Evolutionary conservation across 2,888 invertebrate genomes (phyloP).

Genomic region (Himalopsyche japonica): DNA sequence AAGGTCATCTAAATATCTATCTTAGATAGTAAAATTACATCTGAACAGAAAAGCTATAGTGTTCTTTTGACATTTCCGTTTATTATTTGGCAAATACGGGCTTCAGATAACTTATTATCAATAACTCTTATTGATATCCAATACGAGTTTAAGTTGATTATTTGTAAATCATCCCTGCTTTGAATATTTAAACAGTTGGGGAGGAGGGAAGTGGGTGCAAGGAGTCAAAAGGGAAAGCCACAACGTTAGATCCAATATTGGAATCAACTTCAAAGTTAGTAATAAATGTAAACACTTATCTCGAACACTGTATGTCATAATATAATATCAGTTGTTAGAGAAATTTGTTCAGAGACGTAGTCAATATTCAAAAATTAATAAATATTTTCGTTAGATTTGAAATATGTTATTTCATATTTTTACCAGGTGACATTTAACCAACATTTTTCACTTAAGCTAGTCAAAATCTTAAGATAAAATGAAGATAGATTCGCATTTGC

Average conservation of each 20-base stretch:
- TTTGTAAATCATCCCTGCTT: neutral
- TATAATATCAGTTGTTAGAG: neutral
- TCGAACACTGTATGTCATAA: neutral
- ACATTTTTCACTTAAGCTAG: too few relatives aligned
- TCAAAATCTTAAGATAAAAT: too few relatives aligned
- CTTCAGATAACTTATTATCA: neutral
- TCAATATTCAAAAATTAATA: too few relatives aligned
- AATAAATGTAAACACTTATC: neutral
- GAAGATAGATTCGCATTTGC: too few relatives aligned
- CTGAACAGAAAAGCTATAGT: too few relatives aligned
- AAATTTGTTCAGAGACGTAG: neutral
- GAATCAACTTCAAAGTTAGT: neutral
- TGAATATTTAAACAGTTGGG: neutral
- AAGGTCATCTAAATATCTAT: too few relatives aligned
- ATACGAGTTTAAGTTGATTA: neutral
- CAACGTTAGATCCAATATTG: neutral
- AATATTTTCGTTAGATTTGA: too few relatives aligned
- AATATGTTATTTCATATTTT: too few relatives aligned
- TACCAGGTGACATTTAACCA: too few relatives aligned
- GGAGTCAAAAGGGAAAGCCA: neutral
- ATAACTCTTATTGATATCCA: neutral
- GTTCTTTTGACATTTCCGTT: neutral
- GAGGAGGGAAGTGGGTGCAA: neutral
- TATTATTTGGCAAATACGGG: neutral
- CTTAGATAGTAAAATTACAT: too few relatives aligned